Evolutionary conservation across 2,113 vertebrate genomes (phyloP), one percentile per base, ranked within the genome.

Genomic region (Sprattus sprattus): DNA sequence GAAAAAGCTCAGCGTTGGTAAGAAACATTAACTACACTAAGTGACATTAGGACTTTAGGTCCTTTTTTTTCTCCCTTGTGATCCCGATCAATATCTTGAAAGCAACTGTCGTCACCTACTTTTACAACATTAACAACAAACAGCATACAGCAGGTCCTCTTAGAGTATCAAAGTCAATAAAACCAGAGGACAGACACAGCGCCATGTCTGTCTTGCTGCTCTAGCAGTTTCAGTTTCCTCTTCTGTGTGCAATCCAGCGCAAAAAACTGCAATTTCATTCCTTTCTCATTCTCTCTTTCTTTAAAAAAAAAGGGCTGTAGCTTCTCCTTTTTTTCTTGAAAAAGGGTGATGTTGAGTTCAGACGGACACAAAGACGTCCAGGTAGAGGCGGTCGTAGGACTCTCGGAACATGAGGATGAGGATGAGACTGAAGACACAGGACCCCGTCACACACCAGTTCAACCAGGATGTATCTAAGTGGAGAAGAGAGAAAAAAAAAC

Each of bases 381-480:
- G 95, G 94, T 99, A 99, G 89, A 99, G 98, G 90, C 98, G 96
- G 93, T 99, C 98, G 8, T 99, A 99, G 45, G 98, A 98, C 93
- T 99, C 98, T 81, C 96, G 97, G 96, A 99, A 99, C 94, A 98
- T 96, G 87, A 99, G 93, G 91, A 99, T 96, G 91, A 98, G 96
- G 86, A 98, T 92, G 49, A 99, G 97, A 92, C 98, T 98, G 94
- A 99, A 97, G 93, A 99, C 89, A 87, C 97, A 98, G 0, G 98
- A 99, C 67, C 97, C 97, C 0, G 98, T 97, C 82, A 99, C 94
- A 93, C 97, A 99, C 98, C 98, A 99, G 95, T 99, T 99, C 91
- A 99, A 94, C 98, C 98, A 99, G 32, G 97, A 97, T 87, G 99
- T 89, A 16, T 99, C 98, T 99, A 95, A 91, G 88, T 87, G 46